Percentiles rank a stretch among this genome's conserved stretches.
These are phyloP conservation scores for Andricus curvator DNA, from an alignment of 2,888 invertebrate genomes.

Conservation along the genomic window DNA sequence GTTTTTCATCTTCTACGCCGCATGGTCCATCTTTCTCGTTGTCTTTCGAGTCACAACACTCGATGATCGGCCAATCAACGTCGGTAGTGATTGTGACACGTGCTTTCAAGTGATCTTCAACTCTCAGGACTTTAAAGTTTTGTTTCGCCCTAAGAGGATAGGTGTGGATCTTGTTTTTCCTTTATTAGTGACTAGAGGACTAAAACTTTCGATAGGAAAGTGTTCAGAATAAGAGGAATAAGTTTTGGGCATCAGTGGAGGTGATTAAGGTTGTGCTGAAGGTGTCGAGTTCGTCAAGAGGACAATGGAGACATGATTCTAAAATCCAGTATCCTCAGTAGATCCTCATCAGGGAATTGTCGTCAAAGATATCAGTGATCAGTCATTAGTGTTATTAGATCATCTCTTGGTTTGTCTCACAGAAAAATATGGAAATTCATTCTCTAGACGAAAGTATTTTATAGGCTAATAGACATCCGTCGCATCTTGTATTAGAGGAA, in stretches of 20 bases:
- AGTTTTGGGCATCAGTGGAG: background rate
- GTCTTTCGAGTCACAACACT: constrained; percentile 28
- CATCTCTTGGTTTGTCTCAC: background rate
- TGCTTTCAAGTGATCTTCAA: constrained; percentile 38
- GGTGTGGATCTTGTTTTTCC: background rate
- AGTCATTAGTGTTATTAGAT: background rate
- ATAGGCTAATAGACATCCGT: background rate
- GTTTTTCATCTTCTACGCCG: background rate
- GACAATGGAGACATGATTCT: background rate
- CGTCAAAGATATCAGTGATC: background rate
- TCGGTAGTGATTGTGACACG: constrained; percentile 35
- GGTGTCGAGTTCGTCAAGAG: background rate
- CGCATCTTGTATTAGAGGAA: background rate
- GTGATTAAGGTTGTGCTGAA: background rate
- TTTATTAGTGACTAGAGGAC: constrained; percentile 5
- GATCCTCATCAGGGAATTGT: background rate
- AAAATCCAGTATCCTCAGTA: background rate
- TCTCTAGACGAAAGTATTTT: background rate
- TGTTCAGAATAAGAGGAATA: background rate
- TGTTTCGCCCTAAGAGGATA: background rate
- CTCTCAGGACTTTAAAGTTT: background rate
- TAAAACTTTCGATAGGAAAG: background rate
- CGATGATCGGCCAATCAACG: constrained; percentile 9
- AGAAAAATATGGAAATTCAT: background rate
- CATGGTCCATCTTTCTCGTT: constrained; percentile 4